phyloP scores from a whole-genome alignment of 2,797 vertebrate genomes.

The Phaenicophaeus curvirostris region DNA sequence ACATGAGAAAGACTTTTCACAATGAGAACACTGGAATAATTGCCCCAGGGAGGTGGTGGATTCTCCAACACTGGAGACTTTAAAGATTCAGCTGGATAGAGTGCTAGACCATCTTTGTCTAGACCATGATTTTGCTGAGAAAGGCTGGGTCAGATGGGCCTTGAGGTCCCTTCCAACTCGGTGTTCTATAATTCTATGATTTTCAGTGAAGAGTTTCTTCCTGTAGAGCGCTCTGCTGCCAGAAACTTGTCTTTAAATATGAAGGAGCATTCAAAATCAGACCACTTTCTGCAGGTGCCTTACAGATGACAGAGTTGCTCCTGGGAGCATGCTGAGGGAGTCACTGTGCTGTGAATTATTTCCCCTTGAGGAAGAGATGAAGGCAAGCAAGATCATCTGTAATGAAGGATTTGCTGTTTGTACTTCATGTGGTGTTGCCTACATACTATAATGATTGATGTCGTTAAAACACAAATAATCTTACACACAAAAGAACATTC shows the following conservation, averaged over 20 bases:
- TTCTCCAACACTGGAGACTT: no score
- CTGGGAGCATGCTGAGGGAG: not conserved
- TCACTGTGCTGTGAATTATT: not conserved
- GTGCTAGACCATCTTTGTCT: no score
- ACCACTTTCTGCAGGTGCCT: not conserved
- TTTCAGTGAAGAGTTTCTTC: not conserved
- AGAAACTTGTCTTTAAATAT: not conserved
- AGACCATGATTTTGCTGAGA: no score
- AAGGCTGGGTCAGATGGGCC: no score
- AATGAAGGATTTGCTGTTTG: not conserved
- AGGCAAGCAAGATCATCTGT: not conserved
- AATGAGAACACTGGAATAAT: no score
- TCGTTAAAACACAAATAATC: conserved; percentile 4
- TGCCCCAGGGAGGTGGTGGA: no score
- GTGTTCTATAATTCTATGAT: no score
- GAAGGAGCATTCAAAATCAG: not conserved
- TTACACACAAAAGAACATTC: not conserved
- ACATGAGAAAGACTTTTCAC: no score
- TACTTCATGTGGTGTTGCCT: not conserved
- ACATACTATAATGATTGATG: not conserved
- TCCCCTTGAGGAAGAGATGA: not conserved
- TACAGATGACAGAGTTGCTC: not conserved
- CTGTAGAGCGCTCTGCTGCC: not conserved
- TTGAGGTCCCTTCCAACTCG: no score
- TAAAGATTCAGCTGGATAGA: no score